Base-by-base conservation (phyloP, 2,888 invertebrate species). In the Drosophila maculinotata region DNA sequence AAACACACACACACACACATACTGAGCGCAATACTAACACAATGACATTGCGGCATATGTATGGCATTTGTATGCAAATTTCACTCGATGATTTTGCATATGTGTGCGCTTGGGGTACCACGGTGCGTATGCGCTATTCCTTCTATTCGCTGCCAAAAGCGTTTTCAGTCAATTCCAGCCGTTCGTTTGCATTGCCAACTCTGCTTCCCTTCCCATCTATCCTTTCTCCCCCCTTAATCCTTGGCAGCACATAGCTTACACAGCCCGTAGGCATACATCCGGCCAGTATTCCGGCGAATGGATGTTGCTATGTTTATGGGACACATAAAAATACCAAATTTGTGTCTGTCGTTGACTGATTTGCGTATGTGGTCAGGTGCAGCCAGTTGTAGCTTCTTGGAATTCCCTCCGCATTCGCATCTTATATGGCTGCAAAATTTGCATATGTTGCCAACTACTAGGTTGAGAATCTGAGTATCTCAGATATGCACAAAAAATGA, bases 61-160 rank as follows among this genome's bases (percentile, higher is more conserved):
- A 79, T 67, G 79, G 48, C 58, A 82, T 80, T 83, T 76, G 60
- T 76, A 80, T 86, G 83, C 76, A 86, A 80, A 80, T 86, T 71
- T 58, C 31, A 62, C 59, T 67, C 58, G 51, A 82, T 75, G 69
- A 67, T 76, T 82, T 72, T 79, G 54, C 76, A 72, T 75, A 79
- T 72, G 76, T 60, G 75, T 72, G 65, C 38, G 30, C 41, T 33
- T 36, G 15, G 25, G 12, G 23, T 30, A 28, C 58, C 44, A 62
- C 36, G 45, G 49, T 71, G 67, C 63, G 76, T 75, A 73, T 72
- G 63, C 51, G 48, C 47, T 36, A 45, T 67, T 52, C 30, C 47
- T 26, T 42, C 52, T 44, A 53, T 49, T 28, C 47, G 36, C 33
- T 65, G 63, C 52, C 62, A 48, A 36, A 63, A 38, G 44, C 63